Base-by-base conservation (phyloP, 2,113 vertebrate genomes). In the Poicephalus meyeri region DNA sequence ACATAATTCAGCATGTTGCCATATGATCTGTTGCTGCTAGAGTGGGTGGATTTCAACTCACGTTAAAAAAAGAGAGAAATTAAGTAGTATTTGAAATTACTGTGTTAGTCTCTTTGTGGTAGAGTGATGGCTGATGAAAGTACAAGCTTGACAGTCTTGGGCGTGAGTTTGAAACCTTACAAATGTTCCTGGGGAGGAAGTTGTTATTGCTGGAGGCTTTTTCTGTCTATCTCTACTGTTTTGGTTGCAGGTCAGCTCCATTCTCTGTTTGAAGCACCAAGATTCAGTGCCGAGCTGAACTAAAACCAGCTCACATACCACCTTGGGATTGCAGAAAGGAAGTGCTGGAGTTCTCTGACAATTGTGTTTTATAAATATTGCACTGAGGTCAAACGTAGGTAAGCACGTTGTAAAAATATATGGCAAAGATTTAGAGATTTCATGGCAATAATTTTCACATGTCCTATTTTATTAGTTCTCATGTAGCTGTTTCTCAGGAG, bases 381-480 rank as follows among this genome's bases (percentile, higher is more conserved):
- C 52, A 9, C 56, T 18, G 65, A 61, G 80, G 85, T 73, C 96
- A 86, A 53, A 33, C 0, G 1, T 89, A 53, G 61, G 55, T 73
- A 84, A 95, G 91, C 66, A 66, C 0, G 0, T 35, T 95, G 94
- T 90, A 93, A 97, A 97, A 97, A 88, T 92, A 79, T 16, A 50
- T 50, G 72, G 80, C 80, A 83, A 86, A 92, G 94, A 90, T 69
- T 60, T 89, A 66, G 91, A 85, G 94, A 87, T 81, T 89, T 90
- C 94, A 89, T 91, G 90, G 86, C 76, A 86, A 42, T 95, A 86
- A 77, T 80, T 97, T 94, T 83, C 77, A 61, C 29, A 2, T 68
- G 72, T 81, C 81, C 71, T 72, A 42, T 93, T 97, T 97, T 95
- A 93, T 94, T 90, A 91, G 89, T 63, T 70, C 91, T 91, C 65